Evolutionary conservation across 2,113 vertebrate species (phyloP).

Genomic region (Cyanoramphus novaezelandiae): DNA sequence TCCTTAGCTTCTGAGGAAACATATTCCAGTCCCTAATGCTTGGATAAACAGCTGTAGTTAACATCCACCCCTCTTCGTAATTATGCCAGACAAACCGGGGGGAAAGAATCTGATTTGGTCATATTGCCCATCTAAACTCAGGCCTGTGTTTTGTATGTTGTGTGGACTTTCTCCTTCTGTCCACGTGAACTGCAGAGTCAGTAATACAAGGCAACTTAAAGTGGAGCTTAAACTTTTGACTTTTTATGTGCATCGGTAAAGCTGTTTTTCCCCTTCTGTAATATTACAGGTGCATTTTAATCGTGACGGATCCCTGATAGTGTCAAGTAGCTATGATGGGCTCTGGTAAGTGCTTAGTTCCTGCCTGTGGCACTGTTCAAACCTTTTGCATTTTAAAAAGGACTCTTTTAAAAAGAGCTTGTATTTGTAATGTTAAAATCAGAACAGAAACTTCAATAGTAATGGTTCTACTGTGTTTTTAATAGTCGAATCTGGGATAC

Average conservation of each 20-base stretch:
- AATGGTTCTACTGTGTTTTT: not conserved
- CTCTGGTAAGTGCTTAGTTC: slow-evolving; percentile 85
- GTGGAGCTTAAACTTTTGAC: not conserved
- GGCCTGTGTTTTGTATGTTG: not conserved
- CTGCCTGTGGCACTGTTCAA: not conserved
- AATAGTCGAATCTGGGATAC: slow-evolving; percentile 98
- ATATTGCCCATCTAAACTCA: not conserved
- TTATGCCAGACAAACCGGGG: not conserved
- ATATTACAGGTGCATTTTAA: slow-evolving; percentile 93
- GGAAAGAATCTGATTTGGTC: not conserved
- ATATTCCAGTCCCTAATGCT: not conserved
- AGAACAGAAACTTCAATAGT: not conserved
- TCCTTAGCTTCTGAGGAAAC: not conserved
- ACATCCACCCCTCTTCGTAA: not conserved
- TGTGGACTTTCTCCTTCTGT: not conserved
- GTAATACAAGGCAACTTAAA: not conserved
- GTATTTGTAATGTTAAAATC: not conserved
- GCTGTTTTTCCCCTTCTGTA: not conserved
- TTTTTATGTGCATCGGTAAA: not conserved
- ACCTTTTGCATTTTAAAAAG: not conserved
- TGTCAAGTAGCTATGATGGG: slow-evolving; percentile 98
- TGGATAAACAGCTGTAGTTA: not conserved
- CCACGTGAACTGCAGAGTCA: not conserved
- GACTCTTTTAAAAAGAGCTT: not conserved
- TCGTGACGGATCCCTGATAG: slow-evolving; percentile 96